phyloP scores from a whole-genome alignment of 1,140 invertebrate genomes.

The Paralvinella palmiformis region DNA sequence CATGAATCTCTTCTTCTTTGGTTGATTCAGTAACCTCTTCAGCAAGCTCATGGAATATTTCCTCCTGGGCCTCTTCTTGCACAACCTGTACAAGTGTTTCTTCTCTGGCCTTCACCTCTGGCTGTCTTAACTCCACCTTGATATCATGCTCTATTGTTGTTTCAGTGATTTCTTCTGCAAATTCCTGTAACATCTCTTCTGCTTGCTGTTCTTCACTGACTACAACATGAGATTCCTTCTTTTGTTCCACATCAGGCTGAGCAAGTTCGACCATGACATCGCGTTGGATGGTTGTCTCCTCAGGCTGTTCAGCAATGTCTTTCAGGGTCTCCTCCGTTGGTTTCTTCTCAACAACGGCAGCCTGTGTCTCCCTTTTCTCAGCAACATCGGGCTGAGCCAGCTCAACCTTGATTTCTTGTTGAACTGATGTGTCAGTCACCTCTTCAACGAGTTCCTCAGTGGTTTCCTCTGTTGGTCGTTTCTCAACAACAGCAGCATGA shows the following conservation, averaged over 20 bases:
- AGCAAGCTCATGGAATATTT: background rate
- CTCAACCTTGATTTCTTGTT: slow-evolving; percentile 17
- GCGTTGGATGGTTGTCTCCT: background rate
- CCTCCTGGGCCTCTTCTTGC: background rate
- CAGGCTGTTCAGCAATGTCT: background rate
- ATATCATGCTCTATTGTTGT: slow-evolving; percentile 10
- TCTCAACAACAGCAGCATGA: background rate
- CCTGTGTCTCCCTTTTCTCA: slow-evolving; percentile 19
- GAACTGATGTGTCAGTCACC: background rate
- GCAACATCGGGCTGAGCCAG: slow-evolving; percentile 15
- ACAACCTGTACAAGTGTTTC: slow-evolving; percentile 16
- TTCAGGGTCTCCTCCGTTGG: slow-evolving; percentile 15
- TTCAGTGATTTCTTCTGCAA: slow-evolving; percentile 14
- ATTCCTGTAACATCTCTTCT: slow-evolving; percentile 19
- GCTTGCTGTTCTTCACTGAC: slow-evolving; percentile 20
- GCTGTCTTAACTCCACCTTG: slow-evolving; percentile 7
- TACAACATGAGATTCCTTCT: slow-evolving; percentile 5
- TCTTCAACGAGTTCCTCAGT: background rate
- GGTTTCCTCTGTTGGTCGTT: slow-evolving; percentile 7
- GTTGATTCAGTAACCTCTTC: slow-evolving; percentile 8
- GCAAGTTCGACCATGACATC: slow-evolving; percentile 13
- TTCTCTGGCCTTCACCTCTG: background rate
- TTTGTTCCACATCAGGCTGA: background rate
- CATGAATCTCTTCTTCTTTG: slow-evolving; percentile 13
- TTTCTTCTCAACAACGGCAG: slow-evolving; percentile 14